Evolutionary conservation across 1,140 invertebrate genomes (phyloP).

Genomic region (Dinothrombium tinctorium): DNA sequence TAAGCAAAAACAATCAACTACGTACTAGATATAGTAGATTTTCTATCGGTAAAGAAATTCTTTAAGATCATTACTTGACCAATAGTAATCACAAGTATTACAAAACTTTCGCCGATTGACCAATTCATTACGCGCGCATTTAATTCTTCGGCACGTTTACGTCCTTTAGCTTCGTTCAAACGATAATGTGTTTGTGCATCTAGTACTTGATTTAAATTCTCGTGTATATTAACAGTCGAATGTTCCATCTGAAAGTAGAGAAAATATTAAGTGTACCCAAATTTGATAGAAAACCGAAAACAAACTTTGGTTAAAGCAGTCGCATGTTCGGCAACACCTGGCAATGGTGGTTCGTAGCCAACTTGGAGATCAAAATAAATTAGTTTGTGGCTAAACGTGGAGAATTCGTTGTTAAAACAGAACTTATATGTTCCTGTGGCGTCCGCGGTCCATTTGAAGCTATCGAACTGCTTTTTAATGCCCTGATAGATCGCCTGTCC

Average conservation of each 20-base stretch:
- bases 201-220: slow-evolving; percentile 54
- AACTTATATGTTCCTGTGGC: slow-evolving; percentile 48
- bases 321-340: slow-evolving; percentile 60
- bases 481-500: slow-evolving; percentile 74
- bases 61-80: slow-evolving; percentile 74
- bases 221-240: slow-evolving; percentile 63
- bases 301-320: slow-evolving; percentile 57
- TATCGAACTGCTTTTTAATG: slow-evolving; percentile 81
- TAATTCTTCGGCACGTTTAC: slow-evolving; percentile 81
- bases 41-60: slow-evolving; percentile 81
- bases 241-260: slow-evolving; percentile 81
- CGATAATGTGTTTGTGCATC: slow-evolving; percentile 93
- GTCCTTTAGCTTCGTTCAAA: slow-evolving; percentile 69
- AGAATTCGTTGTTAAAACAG: slow-evolving; percentile 99
- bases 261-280: background rate
- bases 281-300: background rate
- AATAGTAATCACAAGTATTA: slow-evolving; percentile 57
- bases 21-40: slow-evolving; percentile 17
- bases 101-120: slow-evolving; percentile 65
- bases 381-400: slow-evolving; percentile 96
- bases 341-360: slow-evolving; percentile 63
- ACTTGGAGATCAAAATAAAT: slow-evolving; percentile 97
- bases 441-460: slow-evolving; percentile 54
- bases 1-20: too few relatives aligned
- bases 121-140: slow-evolving; percentile 78